Evolutionary conservation across 1,140 invertebrate species (phyloP).

Genomic region (Drosophila sucinea): DNA sequence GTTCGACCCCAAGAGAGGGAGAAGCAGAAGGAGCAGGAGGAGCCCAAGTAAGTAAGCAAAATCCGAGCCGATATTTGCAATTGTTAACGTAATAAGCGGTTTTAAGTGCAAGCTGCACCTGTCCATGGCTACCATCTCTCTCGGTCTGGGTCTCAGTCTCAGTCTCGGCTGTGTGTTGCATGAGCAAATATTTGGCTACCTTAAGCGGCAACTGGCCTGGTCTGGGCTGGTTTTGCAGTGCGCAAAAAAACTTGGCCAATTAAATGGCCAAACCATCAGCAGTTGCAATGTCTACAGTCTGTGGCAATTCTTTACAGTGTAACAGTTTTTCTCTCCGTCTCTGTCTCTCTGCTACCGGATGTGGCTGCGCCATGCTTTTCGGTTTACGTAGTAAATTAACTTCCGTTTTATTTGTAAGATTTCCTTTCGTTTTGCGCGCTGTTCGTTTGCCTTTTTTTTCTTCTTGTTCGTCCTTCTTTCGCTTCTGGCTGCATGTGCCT

Average conservation of each 20-base stretch:
- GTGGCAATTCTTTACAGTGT: conserved; percentile 59
- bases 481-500: conserved; percentile 45
- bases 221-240: conserved; percentile 19
- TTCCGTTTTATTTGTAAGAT: conserved; percentile 83
- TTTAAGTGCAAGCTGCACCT: conserved; percentile 71
- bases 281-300: conserved; percentile 29
- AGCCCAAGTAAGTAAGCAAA: conserved; percentile 18
- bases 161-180: conserved; percentile 46
- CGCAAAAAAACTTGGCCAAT: conserved; percentile 67
- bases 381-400: conserved; percentile 83
- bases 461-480: conserved; percentile 45
- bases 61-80: conserved; percentile 75
- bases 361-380: conserved; percentile 80
- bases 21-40: neutral
- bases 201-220: conserved; percentile 52
- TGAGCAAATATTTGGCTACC: conserved; percentile 75
- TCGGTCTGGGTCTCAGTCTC: neutral
- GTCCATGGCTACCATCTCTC: conserved; percentile 18
- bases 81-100: conserved; percentile 79
- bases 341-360: conserved; percentile 48
- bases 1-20: too few relatives aligned
- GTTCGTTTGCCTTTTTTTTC: conserved; percentile 65
- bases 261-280: conserved; percentile 61
- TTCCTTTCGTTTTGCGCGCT: conserved; percentile 75
- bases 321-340: conserved; percentile 26